Evolutionary conservation across 92 coral and sea anemone genomes (phyloP).

Genomic region (Phymanthus crucifer): DNA sequence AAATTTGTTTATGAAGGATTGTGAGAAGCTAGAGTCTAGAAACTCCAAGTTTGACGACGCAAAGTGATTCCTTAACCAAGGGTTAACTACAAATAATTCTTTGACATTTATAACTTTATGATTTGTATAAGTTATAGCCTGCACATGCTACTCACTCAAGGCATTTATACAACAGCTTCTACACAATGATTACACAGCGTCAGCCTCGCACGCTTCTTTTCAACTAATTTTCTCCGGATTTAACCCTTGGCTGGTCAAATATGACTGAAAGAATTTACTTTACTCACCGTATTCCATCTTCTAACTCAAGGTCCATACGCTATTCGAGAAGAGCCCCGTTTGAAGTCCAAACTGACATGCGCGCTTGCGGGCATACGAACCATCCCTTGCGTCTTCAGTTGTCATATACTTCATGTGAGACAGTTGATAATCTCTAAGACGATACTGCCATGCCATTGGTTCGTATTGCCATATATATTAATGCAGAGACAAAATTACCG

Average conservation of each 20-base stretch:
- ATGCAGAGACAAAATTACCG: neutral
- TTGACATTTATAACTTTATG: neutral
- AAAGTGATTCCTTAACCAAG: neutral
- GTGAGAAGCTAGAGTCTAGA: neutral
- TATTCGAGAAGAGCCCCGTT: neutral
- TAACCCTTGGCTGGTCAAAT: neutral
- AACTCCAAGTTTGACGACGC: neutral
- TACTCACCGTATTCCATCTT: neutral
- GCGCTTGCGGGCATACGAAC: neutral
- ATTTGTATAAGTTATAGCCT: neutral
- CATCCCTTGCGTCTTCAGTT: neutral
- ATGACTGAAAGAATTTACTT: neutral
- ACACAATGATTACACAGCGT: neutral
- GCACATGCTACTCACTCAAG: neutral
- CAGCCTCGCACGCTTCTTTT: neutral
- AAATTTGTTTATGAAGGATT: no score
- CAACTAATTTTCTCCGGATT: neutral
- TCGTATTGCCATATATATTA: neutral
- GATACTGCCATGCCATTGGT: conserved; percentile 8
- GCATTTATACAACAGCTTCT: no score
- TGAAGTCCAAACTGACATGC: neutral
- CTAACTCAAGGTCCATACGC: neutral
- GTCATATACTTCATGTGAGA: neutral
- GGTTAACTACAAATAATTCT: conserved; percentile 1
- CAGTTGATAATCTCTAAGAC: neutral